A percentile compares a stretch with the other conserved stretches of the same genome.
Evolutionary conservation across 2,888 invertebrate species (phyloP).

Genomic region (Dione juno): DNA sequence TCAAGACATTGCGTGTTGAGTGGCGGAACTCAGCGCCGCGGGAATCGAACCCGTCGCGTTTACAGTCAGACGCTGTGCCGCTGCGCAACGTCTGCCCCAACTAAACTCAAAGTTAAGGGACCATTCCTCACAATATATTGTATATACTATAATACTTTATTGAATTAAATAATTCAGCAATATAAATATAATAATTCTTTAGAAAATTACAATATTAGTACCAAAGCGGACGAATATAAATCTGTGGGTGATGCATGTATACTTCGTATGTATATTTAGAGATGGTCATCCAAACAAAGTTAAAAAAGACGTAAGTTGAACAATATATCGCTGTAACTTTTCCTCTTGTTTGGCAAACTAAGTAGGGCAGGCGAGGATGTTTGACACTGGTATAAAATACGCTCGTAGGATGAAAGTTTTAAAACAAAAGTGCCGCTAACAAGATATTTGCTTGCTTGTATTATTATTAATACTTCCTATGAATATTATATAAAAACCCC

Average conservation of each 20-base stretch:
- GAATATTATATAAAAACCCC: too few species aligned
- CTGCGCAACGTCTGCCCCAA: too few species aligned
- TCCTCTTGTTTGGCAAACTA: conserved; percentile 46
- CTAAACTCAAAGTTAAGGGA: too few species aligned
- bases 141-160: too few species aligned
- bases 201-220: neutral
- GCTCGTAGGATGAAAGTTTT: conserved; percentile 40
- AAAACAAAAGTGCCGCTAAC: conserved; percentile 6
- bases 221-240: conserved; percentile 12
- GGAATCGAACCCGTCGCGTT: too few species aligned
- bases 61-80: too few species aligned
- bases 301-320: conserved; percentile 43
- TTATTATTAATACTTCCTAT: too few species aligned
- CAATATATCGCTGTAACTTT: conserved; percentile 48
- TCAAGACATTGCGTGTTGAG: too few species aligned
- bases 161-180: neutral
- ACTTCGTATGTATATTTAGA: conserved; percentile 31
- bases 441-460: conserved; percentile 3
- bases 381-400: conserved; percentile 64
- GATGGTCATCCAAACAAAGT: conserved; percentile 43
- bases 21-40: too few species aligned
- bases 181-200: neutral
- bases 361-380: conserved; percentile 50
- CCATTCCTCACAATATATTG: too few species aligned
- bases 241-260: conserved; percentile 16